phyloP scores from a whole-genome alignment of 2,113 vertebrate genomes.

The Apodemus speciosus region DNA sequence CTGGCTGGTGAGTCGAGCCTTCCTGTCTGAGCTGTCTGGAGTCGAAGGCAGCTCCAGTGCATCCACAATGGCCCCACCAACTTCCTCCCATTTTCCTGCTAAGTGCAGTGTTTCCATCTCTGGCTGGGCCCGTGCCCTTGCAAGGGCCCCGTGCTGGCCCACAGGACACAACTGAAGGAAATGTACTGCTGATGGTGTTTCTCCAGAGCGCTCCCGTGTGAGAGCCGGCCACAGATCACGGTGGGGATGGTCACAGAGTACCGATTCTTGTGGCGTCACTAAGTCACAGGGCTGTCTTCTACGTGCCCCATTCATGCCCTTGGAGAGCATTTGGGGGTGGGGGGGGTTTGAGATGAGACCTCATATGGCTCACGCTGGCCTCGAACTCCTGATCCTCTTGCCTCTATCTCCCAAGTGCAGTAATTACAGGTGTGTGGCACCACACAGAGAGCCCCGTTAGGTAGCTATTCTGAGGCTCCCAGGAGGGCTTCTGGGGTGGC shows the following conservation, averaged over 20 bases:
- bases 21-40: slow-evolving; percentile 50
- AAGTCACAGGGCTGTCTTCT: neutral
- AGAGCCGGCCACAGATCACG: neutral
- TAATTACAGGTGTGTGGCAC: neutral
- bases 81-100: slow-evolving; percentile 74
- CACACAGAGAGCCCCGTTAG: neutral
- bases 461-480: neutral
- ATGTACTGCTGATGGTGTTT: slow-evolving; percentile 66
- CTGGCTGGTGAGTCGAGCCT: slow-evolving; percentile 16
- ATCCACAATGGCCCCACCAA: neutral
- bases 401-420: neutral
- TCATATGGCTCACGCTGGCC: neutral
- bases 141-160: slow-evolving; percentile 69
- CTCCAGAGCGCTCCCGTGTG: slow-evolving; percentile 67
- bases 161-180: slow-evolving; percentile 84
- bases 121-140: slow-evolving; percentile 72
- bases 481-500: neutral
- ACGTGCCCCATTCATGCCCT: neutral
- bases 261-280: neutral
- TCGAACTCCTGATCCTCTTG: neutral
- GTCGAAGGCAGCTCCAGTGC: slow-evolving; percentile 12
- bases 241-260: too few species aligned
- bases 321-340: neutral
- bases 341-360: neutral
- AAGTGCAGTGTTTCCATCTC: slow-evolving; percentile 69